Evolutionary conservation across 2,113 vertebrate genomes (phyloP).

Genomic region (Athene cunicularia): DNA sequence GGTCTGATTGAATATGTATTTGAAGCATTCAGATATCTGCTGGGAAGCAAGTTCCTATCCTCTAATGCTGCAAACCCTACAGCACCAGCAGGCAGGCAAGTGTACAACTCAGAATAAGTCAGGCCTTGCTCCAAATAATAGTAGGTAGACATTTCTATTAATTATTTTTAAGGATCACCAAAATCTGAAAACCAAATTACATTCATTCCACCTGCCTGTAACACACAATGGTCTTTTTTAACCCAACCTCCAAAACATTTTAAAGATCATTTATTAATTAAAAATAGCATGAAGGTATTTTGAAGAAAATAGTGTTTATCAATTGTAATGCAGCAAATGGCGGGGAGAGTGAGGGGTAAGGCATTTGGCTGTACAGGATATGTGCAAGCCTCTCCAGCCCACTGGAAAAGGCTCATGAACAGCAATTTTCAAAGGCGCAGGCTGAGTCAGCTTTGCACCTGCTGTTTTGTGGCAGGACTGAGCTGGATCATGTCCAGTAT

Average conservation of each 20-base stretch:
- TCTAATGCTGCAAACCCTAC: neutral
- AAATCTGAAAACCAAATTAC: neutral
- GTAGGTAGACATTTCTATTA: no score
- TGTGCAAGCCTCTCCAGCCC: neutral
- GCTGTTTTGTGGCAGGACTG: neutral
- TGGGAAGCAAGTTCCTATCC: neutral
- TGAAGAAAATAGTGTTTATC: neutral
- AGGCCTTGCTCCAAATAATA: neutral
- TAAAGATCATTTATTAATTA: neutral
- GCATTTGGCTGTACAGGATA: neutral
- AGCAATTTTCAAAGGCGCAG: accelerated
- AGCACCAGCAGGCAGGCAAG: neutral
- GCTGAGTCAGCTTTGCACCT: neutral
- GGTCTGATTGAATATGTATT: neutral
- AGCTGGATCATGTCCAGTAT: neutral
- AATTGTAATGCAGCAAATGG: neutral
- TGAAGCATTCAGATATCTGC: neutral
- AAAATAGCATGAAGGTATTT: neutral
- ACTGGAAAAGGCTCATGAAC: accelerated
- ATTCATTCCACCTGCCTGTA: neutral
- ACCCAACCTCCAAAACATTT: neutral
- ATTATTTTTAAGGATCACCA: neutral
- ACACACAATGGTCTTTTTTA: neutral
- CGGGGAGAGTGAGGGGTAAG: no score
- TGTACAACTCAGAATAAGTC: accelerated